Base-by-base conservation (phyloP, 2,888 invertebrate genomes). In the Crocallis elinguaria region DNA sequence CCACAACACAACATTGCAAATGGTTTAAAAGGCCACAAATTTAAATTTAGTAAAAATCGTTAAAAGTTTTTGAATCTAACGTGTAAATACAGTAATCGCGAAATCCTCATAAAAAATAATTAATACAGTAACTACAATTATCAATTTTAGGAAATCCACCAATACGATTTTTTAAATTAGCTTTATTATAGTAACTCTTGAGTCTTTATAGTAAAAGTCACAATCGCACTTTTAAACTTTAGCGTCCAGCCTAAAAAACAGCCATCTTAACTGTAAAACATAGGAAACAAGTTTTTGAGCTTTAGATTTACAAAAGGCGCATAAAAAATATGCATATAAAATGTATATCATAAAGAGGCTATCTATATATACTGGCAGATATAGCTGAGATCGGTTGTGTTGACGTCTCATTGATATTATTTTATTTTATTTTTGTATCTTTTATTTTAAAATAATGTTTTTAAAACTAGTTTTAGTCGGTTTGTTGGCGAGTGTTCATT, bases 401-500 rank as follows among this genome's bases (percentile, higher is more conserved):
- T n/a, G 19, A 8, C 21, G 17, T 23, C 30, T 14, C 23, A 21
- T 30, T 42, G 0, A 37, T 13, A 8, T 27, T 27, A 30, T 9
- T 12, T 17, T 6, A 23, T 13, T 12, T 14, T 8, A 9, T 27
- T 16, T 33, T 21, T 9, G 4, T 21, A 12, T 14, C 19, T 30
- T 41, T 13, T 16, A 5, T 3, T 13, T 38, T 33, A 21, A 9
- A 58, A 17, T n/a, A 29, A 64, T 64, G 63, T 17, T 38, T 4
- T 19, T 35, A 1, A 55, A 45, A 11, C 5, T 55, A 38, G 50
- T 57, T 0, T 9, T 53, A 9, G 25, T 49, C 14, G 52, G 49
- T 37, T 46, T 59, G 3, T n/a, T 59, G 19, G 49, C 55, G 23
- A 51, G 42, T 16, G 5, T 50, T 0, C 46, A 51, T 36, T 48